Evolutionary conservation across 1,140 invertebrate genomes (phyloP).

Genomic region (Trichonephila clavata): DNA sequence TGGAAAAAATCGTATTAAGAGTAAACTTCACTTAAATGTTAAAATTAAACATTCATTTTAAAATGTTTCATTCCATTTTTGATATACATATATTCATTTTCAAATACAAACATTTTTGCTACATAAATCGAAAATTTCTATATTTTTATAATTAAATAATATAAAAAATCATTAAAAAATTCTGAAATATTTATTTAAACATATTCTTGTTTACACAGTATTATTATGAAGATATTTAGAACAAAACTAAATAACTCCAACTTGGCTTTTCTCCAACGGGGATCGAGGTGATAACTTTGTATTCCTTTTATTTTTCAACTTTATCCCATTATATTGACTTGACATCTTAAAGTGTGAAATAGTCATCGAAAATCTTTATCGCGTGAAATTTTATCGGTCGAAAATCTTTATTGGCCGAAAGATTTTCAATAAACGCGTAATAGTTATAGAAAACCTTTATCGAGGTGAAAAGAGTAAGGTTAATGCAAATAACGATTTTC

Average conservation of each 20-base stretch:
- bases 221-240: background rate
- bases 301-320: background rate
- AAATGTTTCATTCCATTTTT: too few relatives aligned
- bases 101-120: too few relatives aligned
- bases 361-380: conserved; percentile 49
- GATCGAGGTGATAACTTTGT: background rate
- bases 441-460: conserved; percentile 58
- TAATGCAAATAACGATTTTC: conserved; percentile 44
- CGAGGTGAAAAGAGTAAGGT: background rate
- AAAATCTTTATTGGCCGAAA: conserved; percentile 4
- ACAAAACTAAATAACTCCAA: background rate
- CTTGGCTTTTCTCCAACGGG: background rate
- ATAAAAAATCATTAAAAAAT: too few relatives aligned
- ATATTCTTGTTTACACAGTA: too few relatives aligned
- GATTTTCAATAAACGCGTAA: conserved; percentile 47
- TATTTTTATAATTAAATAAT: too few relatives aligned
- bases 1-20: too few relatives aligned
- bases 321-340: background rate
- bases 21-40: too few relatives aligned
- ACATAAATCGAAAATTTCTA: too few relatives aligned
- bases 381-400: conserved; percentile 12
- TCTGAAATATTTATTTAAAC: too few relatives aligned
- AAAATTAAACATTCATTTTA: too few relatives aligned
- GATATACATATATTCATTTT: too few relatives aligned
- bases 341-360: conserved; percentile 38